Percentiles rank a stretch among this genome's conserved stretches.
phyloP scores from a whole-genome alignment of 2,888 invertebrate genomes.

The Melanotus villosus region DNA sequence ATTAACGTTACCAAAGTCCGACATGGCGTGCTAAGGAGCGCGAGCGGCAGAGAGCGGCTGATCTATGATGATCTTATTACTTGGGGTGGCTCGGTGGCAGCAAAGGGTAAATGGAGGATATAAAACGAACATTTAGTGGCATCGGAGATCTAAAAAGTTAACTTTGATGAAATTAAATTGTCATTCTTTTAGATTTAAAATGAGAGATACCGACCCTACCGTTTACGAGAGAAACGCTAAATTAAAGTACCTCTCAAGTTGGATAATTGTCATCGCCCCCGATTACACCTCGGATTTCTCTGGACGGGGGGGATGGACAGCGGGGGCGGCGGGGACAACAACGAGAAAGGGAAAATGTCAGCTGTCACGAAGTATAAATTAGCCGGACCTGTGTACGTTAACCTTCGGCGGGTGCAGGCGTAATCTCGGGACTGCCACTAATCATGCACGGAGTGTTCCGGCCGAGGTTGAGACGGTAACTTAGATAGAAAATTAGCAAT shows the following conservation, averaged over 20 bases:
- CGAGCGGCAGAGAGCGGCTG: slow-evolving; percentile 53
- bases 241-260: slow-evolving; percentile 52
- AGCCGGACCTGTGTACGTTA: slow-evolving; percentile 34
- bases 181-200: slow-evolving; percentile 60
- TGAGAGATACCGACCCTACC: slow-evolving; percentile 48
- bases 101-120: slow-evolving; percentile 61
- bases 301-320: no score
- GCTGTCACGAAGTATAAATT: slow-evolving; percentile 39
- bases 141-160: slow-evolving; percentile 63
- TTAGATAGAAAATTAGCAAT: slow-evolving; percentile 67
- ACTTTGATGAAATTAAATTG: slow-evolving; percentile 62
- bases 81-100: slow-evolving; percentile 54
- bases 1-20: slow-evolving; percentile 70
- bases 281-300: slow-evolving; percentile 44
- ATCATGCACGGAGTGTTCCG: slow-evolving; percentile 47
- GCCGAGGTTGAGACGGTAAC: slow-evolving; percentile 56
- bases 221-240: slow-evolving; percentile 52
- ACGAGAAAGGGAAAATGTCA: slow-evolving; percentile 34
- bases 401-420: slow-evolving; percentile 30
- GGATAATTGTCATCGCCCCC: slow-evolving; percentile 45
- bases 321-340: slow-evolving; percentile 10
- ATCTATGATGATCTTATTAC: slow-evolving; percentile 64
- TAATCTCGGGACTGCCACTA: slow-evolving; percentile 43
- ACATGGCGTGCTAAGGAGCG: slow-evolving; percentile 63
- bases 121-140: slow-evolving; percentile 61